Conservation (phyloP, 2,888 invertebrate genomes). For the Papilio elwesi region DNA sequence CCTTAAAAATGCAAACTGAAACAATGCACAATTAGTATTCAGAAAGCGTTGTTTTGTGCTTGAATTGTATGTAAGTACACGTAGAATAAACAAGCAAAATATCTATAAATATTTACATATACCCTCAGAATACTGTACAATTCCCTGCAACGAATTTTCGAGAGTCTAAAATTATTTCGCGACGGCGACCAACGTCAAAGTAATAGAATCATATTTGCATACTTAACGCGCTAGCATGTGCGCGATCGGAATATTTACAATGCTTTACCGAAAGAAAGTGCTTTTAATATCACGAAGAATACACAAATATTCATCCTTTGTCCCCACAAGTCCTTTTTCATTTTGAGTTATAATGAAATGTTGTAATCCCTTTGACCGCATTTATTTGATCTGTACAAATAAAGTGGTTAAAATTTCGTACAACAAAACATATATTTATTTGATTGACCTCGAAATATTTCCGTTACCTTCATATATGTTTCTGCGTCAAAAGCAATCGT, state of each 20-base stretch:
- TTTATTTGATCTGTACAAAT: neutral
- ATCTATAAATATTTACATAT: conserved; percentile 26
- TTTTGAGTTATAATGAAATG: neutral
- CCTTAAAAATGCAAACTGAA: neutral
- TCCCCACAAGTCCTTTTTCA: neutral
- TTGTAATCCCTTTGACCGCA: neutral
- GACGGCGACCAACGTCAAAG: conserved; percentile 51
- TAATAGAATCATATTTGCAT: conserved; percentile 67
- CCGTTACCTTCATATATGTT: neutral
- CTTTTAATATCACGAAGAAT: conserved; percentile 12
- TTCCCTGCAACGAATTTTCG: conserved; percentile 21
- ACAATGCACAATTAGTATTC: conserved; percentile 15
- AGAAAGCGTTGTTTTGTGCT: conserved; percentile 6
- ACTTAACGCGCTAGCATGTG: conserved; percentile 49
- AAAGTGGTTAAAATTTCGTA: neutral
- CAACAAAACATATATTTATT: neutral
- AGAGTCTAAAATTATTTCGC: conserved; percentile 49
- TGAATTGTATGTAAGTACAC: conserved; percentile 2
- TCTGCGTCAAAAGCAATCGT: neutral
- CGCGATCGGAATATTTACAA: conserved; percentile 47
- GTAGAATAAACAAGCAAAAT: conserved; percentile 15
- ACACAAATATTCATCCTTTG: conserved; percentile 16
- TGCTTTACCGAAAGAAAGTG: conserved; percentile 8
- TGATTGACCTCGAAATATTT: neutral
- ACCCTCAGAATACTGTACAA: conserved; percentile 32